A percentile compares a stretch with the other conserved stretches of the same genome.
Conservation (phyloP, 1,140 invertebrate species). For the Caerostris darwini region DNA sequence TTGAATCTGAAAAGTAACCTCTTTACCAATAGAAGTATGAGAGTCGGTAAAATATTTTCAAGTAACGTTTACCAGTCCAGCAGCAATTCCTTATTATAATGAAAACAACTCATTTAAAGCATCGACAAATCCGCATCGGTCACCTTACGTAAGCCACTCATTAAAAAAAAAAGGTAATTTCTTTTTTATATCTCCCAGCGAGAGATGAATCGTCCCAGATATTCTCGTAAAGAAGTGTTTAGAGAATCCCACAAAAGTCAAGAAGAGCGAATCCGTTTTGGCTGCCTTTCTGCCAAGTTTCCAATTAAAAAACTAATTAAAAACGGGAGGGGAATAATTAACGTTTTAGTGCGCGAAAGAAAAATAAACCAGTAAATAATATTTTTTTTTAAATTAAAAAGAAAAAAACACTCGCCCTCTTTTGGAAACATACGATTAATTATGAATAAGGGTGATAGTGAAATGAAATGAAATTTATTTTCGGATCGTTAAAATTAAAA, state of each 20-base stretch:
- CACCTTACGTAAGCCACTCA: not conserved
- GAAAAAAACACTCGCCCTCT: not conserved
- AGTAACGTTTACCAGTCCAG: not conserved
- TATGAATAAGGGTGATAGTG: no score
- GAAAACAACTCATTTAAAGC: not conserved
- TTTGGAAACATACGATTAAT: no score
- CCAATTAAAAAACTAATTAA: not conserved
- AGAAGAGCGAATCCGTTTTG: not conserved
- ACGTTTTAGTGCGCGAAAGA: no score
- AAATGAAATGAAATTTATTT: no score
- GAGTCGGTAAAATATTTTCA: no score
- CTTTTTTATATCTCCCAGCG: not conserved
- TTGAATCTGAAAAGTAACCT: not conserved
- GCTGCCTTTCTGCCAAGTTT: not conserved
- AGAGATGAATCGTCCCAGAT: not conserved
- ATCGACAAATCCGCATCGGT: not conserved
- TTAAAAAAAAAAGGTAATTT: not conserved
- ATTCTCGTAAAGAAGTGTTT: not conserved
- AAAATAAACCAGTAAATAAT: no score
- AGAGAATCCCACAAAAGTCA: not conserved
- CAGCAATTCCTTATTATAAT: not conserved
- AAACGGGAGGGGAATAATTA: no score
- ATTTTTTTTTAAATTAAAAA: no score
- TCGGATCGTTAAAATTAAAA: no score
- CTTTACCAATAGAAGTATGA: not conserved